These are phyloP conservation scores for Philereme vetulata DNA, from an alignment of 2,888 invertebrate genomes.

Conservation along the genomic window DNA sequence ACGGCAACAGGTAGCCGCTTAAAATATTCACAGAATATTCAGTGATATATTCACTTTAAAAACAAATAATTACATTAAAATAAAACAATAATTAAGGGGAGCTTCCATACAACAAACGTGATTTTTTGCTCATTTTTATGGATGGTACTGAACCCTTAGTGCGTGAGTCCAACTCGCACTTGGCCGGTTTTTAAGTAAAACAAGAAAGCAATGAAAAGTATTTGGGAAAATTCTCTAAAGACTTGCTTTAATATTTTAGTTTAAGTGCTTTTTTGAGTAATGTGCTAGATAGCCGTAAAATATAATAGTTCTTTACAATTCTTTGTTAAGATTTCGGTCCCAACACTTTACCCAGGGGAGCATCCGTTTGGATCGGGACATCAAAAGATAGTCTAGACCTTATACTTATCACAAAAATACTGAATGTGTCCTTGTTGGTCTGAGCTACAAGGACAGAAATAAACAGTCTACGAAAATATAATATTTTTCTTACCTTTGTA, in stretches of 20 bases:
- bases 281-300: constrained; percentile 15
- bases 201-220: neutral
- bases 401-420: constrained; percentile 3
- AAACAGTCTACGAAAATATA: no score
- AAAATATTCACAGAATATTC: no score
- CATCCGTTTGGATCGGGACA: constrained; percentile 9
- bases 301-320: constrained; percentile 19
- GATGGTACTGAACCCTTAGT: no score
- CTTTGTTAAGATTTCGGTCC: constrained; percentile 13
- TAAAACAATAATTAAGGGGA: no score
- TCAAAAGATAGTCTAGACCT: constrained; percentile 13
- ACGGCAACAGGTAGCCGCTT: no score
- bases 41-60: no score
- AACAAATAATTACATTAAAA: no score
- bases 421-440: neutral
- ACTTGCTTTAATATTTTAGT: neutral
- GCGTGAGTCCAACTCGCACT: no score
- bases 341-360: constrained; percentile 13
- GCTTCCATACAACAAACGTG: no score
- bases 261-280: constrained; percentile 31
- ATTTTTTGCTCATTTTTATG: no score
- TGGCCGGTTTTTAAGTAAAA: no score
- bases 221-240: neutral
- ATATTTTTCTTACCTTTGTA: no score
- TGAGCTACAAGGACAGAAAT: neutral